Evolutionary conservation across 2,888 invertebrate species (phyloP).

Genomic region (Apotomis capreana): DNA sequence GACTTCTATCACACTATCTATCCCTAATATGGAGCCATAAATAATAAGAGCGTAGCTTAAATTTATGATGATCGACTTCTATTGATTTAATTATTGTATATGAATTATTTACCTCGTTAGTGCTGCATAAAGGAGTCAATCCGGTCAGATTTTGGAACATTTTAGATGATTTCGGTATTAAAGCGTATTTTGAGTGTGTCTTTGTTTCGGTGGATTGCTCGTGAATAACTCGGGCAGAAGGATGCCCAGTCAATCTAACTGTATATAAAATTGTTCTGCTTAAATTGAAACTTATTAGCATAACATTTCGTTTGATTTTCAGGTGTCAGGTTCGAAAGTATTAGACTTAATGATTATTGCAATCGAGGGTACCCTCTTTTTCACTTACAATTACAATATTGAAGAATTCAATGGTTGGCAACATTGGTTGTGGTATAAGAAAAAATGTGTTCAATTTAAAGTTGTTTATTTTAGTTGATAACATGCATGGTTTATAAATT

Average conservation of each 20-base stretch:
- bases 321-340: background rate
- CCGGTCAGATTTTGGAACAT: conserved; percentile 63
- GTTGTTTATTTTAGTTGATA: background rate
- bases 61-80: background rate
- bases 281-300: background rate
- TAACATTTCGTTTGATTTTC: background rate
- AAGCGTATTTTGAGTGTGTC: background rate
- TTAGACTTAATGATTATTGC: background rate
- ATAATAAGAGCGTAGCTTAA: too few species aligned
- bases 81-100: background rate
- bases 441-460: background rate
- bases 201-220: conserved; percentile 21
- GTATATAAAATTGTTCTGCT: background rate
- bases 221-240: conserved; percentile 7
- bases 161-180: background rate
- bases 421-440: background rate
- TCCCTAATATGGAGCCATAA: too few species aligned
- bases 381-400: background rate
- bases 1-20: too few species aligned
- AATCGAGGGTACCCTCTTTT: conserved; percentile 1
- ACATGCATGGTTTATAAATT: background rate
- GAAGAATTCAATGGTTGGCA: background rate
- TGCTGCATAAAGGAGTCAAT: conserved; percentile 57
- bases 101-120: conserved; percentile 59
- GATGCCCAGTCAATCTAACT: conserved; percentile 20